These are phyloP conservation scores for Phycodurus eques DNA, from an alignment of 2,113 vertebrate genomes.

Conservation along the genomic window DNA sequence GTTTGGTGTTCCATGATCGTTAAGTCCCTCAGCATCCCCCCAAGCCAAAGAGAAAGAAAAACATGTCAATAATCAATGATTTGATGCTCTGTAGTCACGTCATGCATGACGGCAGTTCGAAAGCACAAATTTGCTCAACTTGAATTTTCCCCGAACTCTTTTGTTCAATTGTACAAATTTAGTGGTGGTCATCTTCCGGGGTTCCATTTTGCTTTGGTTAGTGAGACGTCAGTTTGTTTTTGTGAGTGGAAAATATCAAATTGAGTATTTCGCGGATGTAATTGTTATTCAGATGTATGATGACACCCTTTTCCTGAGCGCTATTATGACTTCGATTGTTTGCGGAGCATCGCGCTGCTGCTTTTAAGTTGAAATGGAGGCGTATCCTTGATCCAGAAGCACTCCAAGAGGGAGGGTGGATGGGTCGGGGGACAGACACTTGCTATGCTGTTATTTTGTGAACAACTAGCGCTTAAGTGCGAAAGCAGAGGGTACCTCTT, in stretches of 20 bases:
- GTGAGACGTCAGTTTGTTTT: background rate
- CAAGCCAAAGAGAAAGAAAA: too few species aligned
- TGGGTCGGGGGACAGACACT: constrained; percentile 42
- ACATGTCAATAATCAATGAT: too few species aligned
- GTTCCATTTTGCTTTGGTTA: background rate
- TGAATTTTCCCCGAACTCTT: too few species aligned
- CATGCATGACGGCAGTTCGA: too few species aligned
- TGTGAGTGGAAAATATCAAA: constrained; percentile 35
- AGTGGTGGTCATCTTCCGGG: too few species aligned
- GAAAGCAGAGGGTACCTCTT: constrained; percentile 72
- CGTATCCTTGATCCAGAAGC: constrained; percentile 50
- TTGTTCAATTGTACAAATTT: too few species aligned
- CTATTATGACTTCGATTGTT: constrained; percentile 51
- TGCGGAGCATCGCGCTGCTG: constrained; percentile 52
- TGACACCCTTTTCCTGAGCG: constrained; percentile 35
- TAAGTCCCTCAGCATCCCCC: too few species aligned
- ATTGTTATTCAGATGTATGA: constrained; percentile 53
- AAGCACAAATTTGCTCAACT: too few species aligned
- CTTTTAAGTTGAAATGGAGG: constrained; percentile 71
- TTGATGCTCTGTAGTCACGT: too few species aligned
- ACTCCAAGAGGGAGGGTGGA: constrained; percentile 45
- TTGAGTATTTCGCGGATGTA: constrained; percentile 55
- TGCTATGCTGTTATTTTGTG: constrained; percentile 72
- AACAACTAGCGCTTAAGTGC: constrained; percentile 66
- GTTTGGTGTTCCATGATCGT: too few species aligned